phyloP scores from a whole-genome alignment of 2,113 vertebrate genomes.

The Piprites chloris region DNA sequence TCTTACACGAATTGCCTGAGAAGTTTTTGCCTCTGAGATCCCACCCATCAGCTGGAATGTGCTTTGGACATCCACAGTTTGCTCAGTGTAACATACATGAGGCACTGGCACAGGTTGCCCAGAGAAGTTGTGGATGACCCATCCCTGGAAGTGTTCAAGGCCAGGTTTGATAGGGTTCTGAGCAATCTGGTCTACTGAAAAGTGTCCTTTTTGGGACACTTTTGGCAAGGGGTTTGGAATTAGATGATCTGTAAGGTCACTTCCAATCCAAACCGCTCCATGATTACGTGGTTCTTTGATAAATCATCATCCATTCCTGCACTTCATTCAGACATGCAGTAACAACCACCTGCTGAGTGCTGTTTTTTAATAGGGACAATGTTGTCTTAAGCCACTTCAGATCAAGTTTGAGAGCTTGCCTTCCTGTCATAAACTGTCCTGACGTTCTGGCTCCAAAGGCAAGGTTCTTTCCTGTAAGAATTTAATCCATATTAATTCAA shows the following conservation, averaged over 20 bases:
- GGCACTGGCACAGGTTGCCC: too few relatives aligned
- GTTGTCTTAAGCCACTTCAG: not conserved
- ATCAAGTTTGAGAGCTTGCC: not conserved
- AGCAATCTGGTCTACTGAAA: not conserved
- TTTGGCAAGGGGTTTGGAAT: not conserved
- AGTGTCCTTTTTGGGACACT: too few relatives aligned
- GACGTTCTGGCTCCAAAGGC: not conserved
- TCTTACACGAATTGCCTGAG: not conserved
- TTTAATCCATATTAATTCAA: not conserved
- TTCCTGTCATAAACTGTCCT: not conserved
- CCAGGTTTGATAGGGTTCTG: not conserved
- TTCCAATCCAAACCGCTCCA: not conserved
- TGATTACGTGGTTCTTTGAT: too few relatives aligned
- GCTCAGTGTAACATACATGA: not conserved
- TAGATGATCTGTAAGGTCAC: not conserved
- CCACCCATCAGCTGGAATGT: not conserved
- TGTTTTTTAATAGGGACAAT: not conserved
- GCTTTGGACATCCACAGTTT: not conserved
- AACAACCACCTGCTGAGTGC: not conserved
- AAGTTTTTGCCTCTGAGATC: not conserved
- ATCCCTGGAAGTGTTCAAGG: not conserved
- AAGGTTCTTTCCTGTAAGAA: not conserved
- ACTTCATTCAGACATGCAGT: accelerated
- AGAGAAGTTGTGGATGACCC: not conserved
- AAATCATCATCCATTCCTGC: not conserved